Conservation (phyloP, 2,888 invertebrate species). For the Gnatocerus cornutus region DNA sequence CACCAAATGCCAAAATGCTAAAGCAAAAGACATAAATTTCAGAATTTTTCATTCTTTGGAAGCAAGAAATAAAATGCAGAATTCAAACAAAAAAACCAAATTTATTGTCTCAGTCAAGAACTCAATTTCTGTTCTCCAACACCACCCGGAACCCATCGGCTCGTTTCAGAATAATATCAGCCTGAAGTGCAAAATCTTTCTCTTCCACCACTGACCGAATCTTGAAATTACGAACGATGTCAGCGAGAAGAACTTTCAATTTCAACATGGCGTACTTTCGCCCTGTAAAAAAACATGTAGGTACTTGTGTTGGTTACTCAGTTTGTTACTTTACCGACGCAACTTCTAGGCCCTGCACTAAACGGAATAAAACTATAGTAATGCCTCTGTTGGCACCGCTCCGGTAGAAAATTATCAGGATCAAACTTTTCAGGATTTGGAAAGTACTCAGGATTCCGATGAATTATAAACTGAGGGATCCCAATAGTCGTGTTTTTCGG, state of each 20-base stretch:
- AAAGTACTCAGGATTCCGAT: slow-evolving; percentile 79
- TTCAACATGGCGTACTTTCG: slow-evolving; percentile 88
- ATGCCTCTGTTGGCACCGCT: slow-evolving; percentile 82
- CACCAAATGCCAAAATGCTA: too few relatives aligned
- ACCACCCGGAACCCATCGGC: slow-evolving; percentile 81
- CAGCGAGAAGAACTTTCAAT: slow-evolving; percentile 83
- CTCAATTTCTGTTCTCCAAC: not conserved
- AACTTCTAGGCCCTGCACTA: slow-evolving; percentile 86
- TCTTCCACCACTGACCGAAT: slow-evolving; percentile 79
- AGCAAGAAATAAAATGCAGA: not conserved
- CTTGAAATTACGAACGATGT: slow-evolving; percentile 80
- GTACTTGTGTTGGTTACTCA: too few relatives aligned
- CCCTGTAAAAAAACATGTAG: slow-evolving; percentile 68
- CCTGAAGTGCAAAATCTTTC: slow-evolving; percentile 79
- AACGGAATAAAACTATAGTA: slow-evolving; percentile 88
- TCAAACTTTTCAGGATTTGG: slow-evolving; percentile 82
- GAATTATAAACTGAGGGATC: slow-evolving; percentile 68
- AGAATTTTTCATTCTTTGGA: too few relatives aligned
- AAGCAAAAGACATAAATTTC: too few relatives aligned
- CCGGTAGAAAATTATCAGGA: slow-evolving; percentile 87
- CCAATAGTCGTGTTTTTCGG: slow-evolving; percentile 15
- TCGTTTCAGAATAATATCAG: slow-evolving; percentile 83
- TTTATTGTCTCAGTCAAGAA: not conserved
- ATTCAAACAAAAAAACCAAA: too few relatives aligned
- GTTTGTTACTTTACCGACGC: slow-evolving; percentile 76